A percentile compares a stretch with the other conserved stretches of the same genome.
Conservation (phyloP, 2,113 vertebrate genomes). For the Zapornia atra region DNA sequence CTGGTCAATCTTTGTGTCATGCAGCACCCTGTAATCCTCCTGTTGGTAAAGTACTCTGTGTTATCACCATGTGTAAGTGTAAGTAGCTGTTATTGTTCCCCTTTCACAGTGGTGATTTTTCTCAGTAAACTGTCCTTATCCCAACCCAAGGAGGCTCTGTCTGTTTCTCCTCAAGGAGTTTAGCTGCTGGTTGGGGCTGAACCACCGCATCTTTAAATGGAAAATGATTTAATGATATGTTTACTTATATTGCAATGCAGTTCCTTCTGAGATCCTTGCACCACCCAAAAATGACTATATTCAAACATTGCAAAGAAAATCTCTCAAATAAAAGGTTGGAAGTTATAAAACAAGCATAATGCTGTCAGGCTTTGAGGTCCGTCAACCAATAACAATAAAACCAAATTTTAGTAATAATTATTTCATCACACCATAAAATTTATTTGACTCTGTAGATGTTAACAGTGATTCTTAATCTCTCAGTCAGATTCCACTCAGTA, state of each 20-base stretch:
- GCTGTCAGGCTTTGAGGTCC: neutral
- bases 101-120: no score
- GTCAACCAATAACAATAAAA: neutral
- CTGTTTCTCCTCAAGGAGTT: no score
- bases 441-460: neutral
- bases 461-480: neutral
- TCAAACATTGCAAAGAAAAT: neutral
- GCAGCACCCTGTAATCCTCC: no score
- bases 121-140: no score
- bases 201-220: neutral
- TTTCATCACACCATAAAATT: neutral
- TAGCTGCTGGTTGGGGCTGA: no score
- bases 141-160: no score
- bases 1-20: no score
- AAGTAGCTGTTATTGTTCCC: no score
- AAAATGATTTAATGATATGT: neutral
- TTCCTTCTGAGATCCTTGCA: neutral
- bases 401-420: neutral
- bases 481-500: neutral
- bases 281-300: neutral
- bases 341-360: neutral
- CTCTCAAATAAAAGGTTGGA: neutral
- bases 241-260: neutral
- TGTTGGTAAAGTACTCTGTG: no score
- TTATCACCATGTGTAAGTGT: no score